Evolutionary conservation across 2,888 invertebrate species (phyloP).

Genomic region (Sicus ferrugineus): DNA sequence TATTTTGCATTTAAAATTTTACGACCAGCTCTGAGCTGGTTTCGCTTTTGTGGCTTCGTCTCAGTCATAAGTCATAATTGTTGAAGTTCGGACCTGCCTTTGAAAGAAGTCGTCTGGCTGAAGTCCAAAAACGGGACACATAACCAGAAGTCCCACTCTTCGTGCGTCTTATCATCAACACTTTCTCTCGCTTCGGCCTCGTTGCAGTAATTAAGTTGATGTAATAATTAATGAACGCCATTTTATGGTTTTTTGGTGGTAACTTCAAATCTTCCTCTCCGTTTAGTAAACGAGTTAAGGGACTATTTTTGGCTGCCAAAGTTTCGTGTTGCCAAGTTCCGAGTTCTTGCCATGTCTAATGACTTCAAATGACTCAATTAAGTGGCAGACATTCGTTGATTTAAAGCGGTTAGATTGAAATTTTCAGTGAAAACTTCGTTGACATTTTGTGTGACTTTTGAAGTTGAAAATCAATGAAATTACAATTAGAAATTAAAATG

Average conservation of each 20-base stretch:
- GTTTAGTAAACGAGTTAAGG: no score
- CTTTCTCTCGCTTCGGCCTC: background rate
- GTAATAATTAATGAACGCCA: conserved; percentile 9
- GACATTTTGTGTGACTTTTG: background rate
- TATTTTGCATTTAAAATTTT: conserved; percentile 16
- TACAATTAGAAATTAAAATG: background rate
- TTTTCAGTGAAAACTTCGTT: background rate
- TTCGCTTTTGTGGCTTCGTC: background rate
- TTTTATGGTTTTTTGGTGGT: background rate
- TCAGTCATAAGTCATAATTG: conserved; percentile 9
- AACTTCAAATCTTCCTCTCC: background rate
- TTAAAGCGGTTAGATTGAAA: no score
- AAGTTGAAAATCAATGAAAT: background rate
- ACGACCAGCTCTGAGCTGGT: background rate
- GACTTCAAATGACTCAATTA: conserved; percentile 8
- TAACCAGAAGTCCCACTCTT: background rate
- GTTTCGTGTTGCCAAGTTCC: background rate
- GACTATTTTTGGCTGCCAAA: background rate
- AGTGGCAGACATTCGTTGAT: background rate
- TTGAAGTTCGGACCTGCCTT: background rate
- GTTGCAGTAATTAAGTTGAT: conserved; percentile 14
- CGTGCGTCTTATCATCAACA: background rate
- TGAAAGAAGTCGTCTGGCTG: background rate
- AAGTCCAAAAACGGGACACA: background rate
- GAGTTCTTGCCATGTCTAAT: background rate